phyloP scores from a whole-genome alignment of 2,113 vertebrate genomes.

The Holacanthus passer region DNA sequence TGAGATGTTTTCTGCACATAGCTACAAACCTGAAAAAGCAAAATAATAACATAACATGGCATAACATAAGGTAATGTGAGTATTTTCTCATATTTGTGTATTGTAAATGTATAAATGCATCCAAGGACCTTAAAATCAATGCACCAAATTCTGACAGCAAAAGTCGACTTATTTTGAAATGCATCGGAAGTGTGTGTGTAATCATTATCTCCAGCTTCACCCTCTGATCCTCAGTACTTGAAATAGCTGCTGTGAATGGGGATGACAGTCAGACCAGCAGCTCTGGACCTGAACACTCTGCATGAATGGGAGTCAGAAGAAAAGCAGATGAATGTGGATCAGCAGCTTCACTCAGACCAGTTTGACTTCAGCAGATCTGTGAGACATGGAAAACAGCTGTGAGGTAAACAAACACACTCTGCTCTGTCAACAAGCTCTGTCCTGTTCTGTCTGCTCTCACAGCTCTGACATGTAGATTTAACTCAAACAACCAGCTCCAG shows the following conservation, averaged over 20 bases:
- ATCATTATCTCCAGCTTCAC: background rate
- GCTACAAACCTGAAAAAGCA: too few species aligned
- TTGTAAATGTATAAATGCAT: slow-evolving; percentile 21
- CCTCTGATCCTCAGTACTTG: slow-evolving; percentile 15
- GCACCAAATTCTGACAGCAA: background rate
- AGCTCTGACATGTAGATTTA: background rate
- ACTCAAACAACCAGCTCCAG: background rate
- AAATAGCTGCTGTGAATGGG: slow-evolving; percentile 28
- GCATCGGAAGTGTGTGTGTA: fast-evolving
- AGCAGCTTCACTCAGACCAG: background rate
- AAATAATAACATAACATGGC: too few species aligned
- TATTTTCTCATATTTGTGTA: too few species aligned
- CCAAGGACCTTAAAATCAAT: background rate
- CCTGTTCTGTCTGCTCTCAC: too few species aligned
- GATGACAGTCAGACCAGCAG: slow-evolving; percentile 40
- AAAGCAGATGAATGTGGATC: background rate
- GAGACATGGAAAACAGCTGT: slow-evolving; percentile 57
- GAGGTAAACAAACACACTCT: slow-evolving; percentile 52
- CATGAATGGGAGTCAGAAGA: slow-evolving; percentile 64
- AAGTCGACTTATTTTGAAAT: slow-evolving; percentile 46
- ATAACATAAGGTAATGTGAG: background rate
- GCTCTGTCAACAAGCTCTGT: background rate
- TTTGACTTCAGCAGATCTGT: background rate
- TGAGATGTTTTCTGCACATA: too few species aligned
- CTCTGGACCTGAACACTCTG: slow-evolving; percentile 7